phyloP scores from a whole-genome alignment of 2,888 invertebrate species.

The Thelaira solivaga region DNA sequence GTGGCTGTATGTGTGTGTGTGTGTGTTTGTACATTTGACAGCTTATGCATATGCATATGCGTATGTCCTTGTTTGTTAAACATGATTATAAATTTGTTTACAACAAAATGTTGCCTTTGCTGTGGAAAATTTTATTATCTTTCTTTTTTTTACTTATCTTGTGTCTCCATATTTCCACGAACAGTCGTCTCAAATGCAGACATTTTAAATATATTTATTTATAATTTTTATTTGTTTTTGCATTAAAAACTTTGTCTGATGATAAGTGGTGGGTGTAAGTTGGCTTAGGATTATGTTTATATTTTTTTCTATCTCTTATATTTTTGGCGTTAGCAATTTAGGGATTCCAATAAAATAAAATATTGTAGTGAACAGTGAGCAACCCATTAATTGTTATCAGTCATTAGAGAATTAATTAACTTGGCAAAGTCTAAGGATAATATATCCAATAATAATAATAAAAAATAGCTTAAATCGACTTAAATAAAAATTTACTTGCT shows the following conservation, averaged over 20 bases:
- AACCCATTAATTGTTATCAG: too few species aligned
- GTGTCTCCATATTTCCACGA: slow-evolving; percentile 14
- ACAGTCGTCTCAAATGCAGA: slow-evolving; percentile 26
- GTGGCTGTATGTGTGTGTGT: not conserved
- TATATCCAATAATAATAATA: too few species aligned
- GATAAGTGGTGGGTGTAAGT: slow-evolving; percentile 44
- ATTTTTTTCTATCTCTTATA: not conserved
- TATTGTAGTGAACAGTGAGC: too few species aligned
- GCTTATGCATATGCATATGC: not conserved
- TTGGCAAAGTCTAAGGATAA: too few species aligned
- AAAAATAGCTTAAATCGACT: too few species aligned
- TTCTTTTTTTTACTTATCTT: not conserved
- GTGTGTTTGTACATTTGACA: not conserved
- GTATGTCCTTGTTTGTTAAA: slow-evolving; percentile 43
- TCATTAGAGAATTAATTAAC: too few species aligned
- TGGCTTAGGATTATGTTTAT: slow-evolving; percentile 1
- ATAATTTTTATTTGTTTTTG: slow-evolving; percentile 1
- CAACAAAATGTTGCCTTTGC: slow-evolving; percentile 23
- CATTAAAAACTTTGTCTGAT: slow-evolving; percentile 28
- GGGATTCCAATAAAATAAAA: not conserved
- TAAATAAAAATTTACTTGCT: too few species aligned
- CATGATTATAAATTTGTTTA: slow-evolving; percentile 45
- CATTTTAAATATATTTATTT: slow-evolving; percentile 28
- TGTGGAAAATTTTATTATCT: slow-evolving; percentile 8
- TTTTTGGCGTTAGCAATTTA: not conserved